Base-by-base conservation (phyloP, 2,113 vertebrate species). In the Atractosteus spatula region DNA sequence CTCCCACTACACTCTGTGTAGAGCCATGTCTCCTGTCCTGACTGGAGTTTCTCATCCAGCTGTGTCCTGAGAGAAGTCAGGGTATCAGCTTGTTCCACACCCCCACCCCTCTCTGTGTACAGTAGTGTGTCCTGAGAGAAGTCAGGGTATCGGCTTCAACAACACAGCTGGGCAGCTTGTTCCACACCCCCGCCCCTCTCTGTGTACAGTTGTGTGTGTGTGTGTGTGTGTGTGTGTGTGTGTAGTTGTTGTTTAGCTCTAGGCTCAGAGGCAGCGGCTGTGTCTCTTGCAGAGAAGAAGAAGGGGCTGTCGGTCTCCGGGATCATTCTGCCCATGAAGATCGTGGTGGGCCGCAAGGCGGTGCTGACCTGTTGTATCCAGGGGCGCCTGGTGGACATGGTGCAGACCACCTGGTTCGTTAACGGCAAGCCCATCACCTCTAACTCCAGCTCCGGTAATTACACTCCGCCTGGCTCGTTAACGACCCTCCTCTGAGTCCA, bases 351-450 rank as follows among this genome's bases (percentile, higher is more conserved):
- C 44, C 82, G 86, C 75, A 92, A 93, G 70, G 89, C 90, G 62
- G 78, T 90, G 8, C 83, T 93, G 66, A 85, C 87, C 0, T 68
- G 91, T 68, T 89, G 88, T 76, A 87, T 93, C 55, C 88, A 91
- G 71, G 91, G 91, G 66, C 77, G 87, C 72, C 79, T 80, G 74
- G 90, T 90, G 72, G 86, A 92, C 65, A 79, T 77, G 3, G 90
- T 92, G 59, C 86, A 89, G 77, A 86, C 88, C 0, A 45, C 70
- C 3, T 93, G 91, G 91, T 91, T 90, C 74, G 86, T 93, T 11
- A 90, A 92, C 16, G 78, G 90, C 78, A 81, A 62, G 3, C 87
- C 83, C 5, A 91, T 93, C 71, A 71, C 62, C 45, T 89, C 91
- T 76, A 90, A 86, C 13, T 85, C 89, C 4, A 41, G 80, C 10